A percentile compares a stretch with the other conserved stretches of the same genome.
These are phyloP conservation scores for Caenorhabditis wallacei DNA, from an alignment of 2,888 invertebrate genomes.

Conservation along the genomic window DNA sequence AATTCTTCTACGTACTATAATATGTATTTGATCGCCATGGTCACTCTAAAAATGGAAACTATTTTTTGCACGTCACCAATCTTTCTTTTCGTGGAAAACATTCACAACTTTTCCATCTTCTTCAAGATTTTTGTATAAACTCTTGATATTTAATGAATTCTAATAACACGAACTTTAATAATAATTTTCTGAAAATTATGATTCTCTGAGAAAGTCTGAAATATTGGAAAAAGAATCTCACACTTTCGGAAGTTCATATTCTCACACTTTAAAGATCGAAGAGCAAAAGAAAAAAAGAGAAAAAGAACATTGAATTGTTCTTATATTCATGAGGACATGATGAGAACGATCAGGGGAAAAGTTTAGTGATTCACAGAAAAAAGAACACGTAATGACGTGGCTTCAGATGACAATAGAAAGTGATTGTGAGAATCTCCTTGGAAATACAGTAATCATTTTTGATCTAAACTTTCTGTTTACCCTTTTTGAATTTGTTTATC, in stretches of 20 bases:
- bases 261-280: conserved; percentile 13
- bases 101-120: not conserved
- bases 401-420: no score
- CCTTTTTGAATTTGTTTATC: no score
- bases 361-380: conserved; percentile 3
- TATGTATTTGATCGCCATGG: conserved; percentile 51
- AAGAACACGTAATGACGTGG: not conserved
- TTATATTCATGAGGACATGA: conserved; percentile 44
- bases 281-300: not conserved
- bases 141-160: no score
- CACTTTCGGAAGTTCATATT: not conserved
- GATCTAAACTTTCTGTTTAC: no score
- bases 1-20: conserved; percentile 36
- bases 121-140: no score
- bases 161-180: no score
- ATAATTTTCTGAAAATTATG: no score
- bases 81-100: conserved; percentile 7
- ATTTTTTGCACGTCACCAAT: conserved; percentile 18
- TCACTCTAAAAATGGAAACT: conserved; percentile 33
- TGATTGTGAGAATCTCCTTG: no score
- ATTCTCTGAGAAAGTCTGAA: no score
- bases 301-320: conserved; percentile 11
- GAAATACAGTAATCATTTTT: no score
- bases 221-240: not conserved
- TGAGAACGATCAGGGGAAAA: conserved; percentile 1